Conservation (phyloP, 2,113 vertebrate species). For the human (Homo sapiens) region GRCh38 chr11:114650501-114651000, state of each 20-base stretch:
- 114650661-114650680: background rate
- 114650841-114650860: background rate
- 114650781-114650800: background rate
- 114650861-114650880: background rate
- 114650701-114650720: background rate
- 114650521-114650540: background rate
- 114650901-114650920: background rate
- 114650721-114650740: background rate
- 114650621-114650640: background rate
- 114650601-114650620: background rate
- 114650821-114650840: background rate
- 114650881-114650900: background rate
- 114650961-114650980: background rate
- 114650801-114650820: background rate
- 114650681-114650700: accelerated
- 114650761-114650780: background rate
- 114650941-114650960: background rate
- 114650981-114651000: too few relatives aligned
- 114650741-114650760: background rate
- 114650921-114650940: background rate
- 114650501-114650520: background rate
- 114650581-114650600: background rate
- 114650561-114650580: background rate
- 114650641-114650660: background rate
- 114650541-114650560: background rate